Conservation (phyloP, 2,113 vertebrate genomes). For the Pygoscelis adeliae region DNA sequence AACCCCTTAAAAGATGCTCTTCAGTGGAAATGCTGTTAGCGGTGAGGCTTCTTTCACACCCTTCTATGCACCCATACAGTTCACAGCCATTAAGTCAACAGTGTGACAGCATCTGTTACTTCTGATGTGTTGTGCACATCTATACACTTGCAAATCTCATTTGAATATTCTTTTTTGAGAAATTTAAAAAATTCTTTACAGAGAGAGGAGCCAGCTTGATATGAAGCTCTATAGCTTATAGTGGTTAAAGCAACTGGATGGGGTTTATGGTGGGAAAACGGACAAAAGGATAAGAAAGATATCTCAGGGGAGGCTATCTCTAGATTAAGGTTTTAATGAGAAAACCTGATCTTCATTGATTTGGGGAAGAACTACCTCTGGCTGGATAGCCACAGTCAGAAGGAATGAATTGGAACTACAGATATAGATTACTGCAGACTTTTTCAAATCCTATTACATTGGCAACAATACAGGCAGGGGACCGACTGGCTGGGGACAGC, state of each 20-base stretch:
- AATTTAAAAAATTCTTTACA: not conserved
- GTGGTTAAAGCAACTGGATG: not conserved
- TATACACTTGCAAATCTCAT: not conserved
- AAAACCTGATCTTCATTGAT: not conserved
- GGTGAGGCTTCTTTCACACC: not conserved
- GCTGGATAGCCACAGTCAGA: not conserved
- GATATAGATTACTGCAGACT: not conserved
- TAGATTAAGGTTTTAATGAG: not conserved
- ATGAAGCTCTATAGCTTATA: not conserved
- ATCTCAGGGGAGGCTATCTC: not conserved
- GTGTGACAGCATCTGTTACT: not conserved
- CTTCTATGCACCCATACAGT: not conserved
- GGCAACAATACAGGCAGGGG: not conserved
- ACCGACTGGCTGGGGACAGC: not conserved
- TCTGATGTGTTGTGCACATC: not conserved
- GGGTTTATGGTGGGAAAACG: not conserved
- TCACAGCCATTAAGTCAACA: not conserved
- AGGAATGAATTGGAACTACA: not conserved
- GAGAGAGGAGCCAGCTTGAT: not conserved
- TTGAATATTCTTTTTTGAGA: not conserved
- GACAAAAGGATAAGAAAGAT: not conserved
- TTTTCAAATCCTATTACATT: not conserved
- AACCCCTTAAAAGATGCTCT: not conserved
- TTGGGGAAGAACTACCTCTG: not conserved
- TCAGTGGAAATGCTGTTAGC: not conserved